phyloP scores from a whole-genome alignment of 2,888 invertebrate species.

The Theodoxus fluviatilis region DNA sequence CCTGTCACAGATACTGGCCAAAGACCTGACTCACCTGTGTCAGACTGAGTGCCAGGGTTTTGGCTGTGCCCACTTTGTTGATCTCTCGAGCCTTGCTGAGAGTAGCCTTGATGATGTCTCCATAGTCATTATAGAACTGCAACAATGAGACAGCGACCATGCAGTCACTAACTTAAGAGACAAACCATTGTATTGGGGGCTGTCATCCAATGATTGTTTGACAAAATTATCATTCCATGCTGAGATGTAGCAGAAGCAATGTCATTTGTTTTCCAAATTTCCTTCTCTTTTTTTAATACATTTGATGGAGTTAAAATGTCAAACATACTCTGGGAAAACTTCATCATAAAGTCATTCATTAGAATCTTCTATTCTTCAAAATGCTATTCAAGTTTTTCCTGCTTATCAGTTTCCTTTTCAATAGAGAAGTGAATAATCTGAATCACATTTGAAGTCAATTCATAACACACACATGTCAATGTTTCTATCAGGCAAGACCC shows the following conservation, averaged over 20 bases:
- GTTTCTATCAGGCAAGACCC: too few relatives aligned
- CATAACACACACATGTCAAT: too few relatives aligned
- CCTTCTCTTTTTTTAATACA: too few relatives aligned
- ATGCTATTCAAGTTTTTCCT: too few relatives aligned
- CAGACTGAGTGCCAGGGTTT: conserved; percentile 91
- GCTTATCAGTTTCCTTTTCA: too few relatives aligned
- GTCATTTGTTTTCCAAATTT: too few relatives aligned
- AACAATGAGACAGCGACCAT: conserved; percentile 45
- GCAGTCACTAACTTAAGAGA: background rate
- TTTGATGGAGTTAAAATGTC: background rate
- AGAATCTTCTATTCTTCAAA: too few relatives aligned
- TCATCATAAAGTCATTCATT: too few relatives aligned
- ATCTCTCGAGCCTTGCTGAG: conserved; percentile 96
- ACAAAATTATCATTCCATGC: background rate
- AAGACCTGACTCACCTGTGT: conserved; percentile 67
- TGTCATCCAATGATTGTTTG: too few relatives aligned
- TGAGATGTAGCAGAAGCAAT: background rate
- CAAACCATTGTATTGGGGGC: background rate
- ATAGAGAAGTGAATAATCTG: too few relatives aligned
- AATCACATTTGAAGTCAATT: too few relatives aligned
- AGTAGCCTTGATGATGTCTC: conserved; percentile 97
- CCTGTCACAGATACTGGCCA: background rate
- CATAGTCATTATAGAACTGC: conserved; percentile 95
- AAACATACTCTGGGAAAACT: background rate
- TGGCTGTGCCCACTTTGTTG: conserved; percentile 93